These are phyloP conservation scores for Phyllotis vaccarum DNA, from an alignment of 2,797 vertebrate genomes.

Conservation along the genomic window DNA sequence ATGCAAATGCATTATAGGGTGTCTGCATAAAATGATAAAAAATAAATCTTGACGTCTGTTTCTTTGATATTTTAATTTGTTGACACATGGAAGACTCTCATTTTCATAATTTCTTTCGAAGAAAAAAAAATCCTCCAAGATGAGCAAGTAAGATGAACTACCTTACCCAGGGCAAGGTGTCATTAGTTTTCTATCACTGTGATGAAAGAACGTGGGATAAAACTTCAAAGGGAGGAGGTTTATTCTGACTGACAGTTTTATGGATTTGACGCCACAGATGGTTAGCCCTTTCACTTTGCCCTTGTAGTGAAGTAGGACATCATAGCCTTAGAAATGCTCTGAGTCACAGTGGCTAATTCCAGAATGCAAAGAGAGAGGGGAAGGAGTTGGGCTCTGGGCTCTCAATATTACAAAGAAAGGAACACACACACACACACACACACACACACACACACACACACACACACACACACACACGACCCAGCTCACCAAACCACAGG, in stretches of 20 bases:
- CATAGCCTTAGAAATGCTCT: not conserved
- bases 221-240: not conserved
- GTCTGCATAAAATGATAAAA: slow-evolving; percentile 62
- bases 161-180: not conserved
- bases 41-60: slow-evolving; percentile 2
- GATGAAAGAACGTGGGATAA: not conserved
- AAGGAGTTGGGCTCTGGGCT: not conserved
- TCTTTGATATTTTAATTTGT: slow-evolving; percentile 61
- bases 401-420: not conserved
- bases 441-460: not conserved
- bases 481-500: too few species aligned
- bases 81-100: slow-evolving; percentile 12
- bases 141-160: not conserved
- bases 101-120: slow-evolving; percentile 20
- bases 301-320: not conserved
- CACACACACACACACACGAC: too few species aligned
- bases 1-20: slow-evolving; percentile 49
- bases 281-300: too few species aligned
- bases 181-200: not conserved
- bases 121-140: not conserved
- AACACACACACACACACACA: not conserved
- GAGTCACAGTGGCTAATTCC: not conserved
- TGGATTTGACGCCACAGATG: not conserved
- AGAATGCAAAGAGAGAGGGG: not conserved
- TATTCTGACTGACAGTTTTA: not conserved